Evolutionary conservation across 2,888 invertebrate genomes (phyloP).

Genomic region (Leuctra nigra): DNA sequence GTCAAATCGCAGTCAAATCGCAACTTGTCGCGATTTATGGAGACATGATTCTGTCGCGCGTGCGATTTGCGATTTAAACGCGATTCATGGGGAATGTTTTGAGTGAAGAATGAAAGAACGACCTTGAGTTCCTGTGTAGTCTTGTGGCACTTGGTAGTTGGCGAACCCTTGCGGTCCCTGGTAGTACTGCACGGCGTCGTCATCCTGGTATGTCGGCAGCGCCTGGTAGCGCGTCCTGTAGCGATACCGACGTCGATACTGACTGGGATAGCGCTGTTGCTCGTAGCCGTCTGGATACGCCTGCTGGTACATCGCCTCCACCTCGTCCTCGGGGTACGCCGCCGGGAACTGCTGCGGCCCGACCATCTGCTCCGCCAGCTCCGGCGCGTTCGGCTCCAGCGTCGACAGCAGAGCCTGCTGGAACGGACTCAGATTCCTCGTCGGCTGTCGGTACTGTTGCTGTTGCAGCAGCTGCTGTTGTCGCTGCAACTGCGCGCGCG

Average conservation of each 20-base stretch:
- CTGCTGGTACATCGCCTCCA: constrained; percentile 5
- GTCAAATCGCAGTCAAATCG: too few relatives aligned
- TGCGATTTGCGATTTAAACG: too few relatives aligned
- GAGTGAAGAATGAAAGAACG: too few relatives aligned
- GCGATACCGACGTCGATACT: constrained; percentile 7
- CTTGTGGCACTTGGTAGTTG: background rate
- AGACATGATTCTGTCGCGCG: too few relatives aligned
- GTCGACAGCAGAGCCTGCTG: constrained; percentile 24
- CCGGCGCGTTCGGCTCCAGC: constrained; percentile 23
- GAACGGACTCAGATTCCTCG: constrained; percentile 19
- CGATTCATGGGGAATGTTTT: too few relatives aligned
- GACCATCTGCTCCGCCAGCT: constrained; percentile 19
- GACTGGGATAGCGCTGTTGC: background rate
- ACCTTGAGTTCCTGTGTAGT: background rate
- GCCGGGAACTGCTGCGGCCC: constrained; percentile 8
- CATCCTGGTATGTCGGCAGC: constrained; percentile 12
- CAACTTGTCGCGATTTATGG: too few relatives aligned
- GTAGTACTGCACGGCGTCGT: constrained; percentile 4
- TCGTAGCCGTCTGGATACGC: background rate
- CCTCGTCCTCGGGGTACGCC: background rate
- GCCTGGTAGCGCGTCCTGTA: background rate
- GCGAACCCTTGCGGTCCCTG: constrained; percentile 8
- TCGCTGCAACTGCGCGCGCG: constrained; percentile 1
- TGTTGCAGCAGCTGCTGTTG: background rate
- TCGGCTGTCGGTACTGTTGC: constrained; percentile 9